Evolutionary conservation across 2,797 vertebrate species (phyloP), one percentile per base, ranked within the genome.

Genomic region (Fistularia tabacaria): DNA sequence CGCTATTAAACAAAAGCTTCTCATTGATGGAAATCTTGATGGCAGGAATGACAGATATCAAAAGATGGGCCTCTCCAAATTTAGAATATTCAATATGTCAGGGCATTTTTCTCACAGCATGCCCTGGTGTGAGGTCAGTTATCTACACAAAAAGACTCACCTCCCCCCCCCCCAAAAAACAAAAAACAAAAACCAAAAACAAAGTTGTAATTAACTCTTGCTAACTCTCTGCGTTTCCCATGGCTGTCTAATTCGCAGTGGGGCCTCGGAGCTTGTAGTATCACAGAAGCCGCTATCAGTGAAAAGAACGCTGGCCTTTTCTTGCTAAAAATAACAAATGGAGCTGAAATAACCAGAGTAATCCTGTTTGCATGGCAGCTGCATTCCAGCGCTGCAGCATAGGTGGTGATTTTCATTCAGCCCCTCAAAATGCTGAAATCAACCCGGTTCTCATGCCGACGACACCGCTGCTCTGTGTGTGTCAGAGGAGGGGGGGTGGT

Each of bases 311-410:
- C 37, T 59, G 36, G 37, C 56, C 54, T 77, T 82, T 81, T 47
- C 25, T 36, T 5, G 14, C 72, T 65, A 66, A 83, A 77, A 83
- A 79, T 67, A 79, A 82, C 71, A 69, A 75, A 55, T 66, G 69
- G 70, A 57, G 63, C 69, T 59, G 59, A 76, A 81, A 80, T 57
- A 66, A 71, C 66, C 3, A 0, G 12, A 3, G 11, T 71, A 75
- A 77, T 82, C 73, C 73, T 51, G 69, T 83, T 80, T 78, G 66
- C 49, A 40, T 46, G 73, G 54, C 10, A 10, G 39, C 71, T 9
- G 67, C 80, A 82, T 82, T 82, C 81, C 85, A 63, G 64, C n/a
- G 10, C 62, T 6, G 62, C 73, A 15, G 58, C 70, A 69, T 77
- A 73, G 79, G 62, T 75, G 68, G 75, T 73, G 65, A 50, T 72